Base-by-base conservation (phyloP, 2,888 invertebrate genomes). In the Erpobdella octoculata region DNA sequence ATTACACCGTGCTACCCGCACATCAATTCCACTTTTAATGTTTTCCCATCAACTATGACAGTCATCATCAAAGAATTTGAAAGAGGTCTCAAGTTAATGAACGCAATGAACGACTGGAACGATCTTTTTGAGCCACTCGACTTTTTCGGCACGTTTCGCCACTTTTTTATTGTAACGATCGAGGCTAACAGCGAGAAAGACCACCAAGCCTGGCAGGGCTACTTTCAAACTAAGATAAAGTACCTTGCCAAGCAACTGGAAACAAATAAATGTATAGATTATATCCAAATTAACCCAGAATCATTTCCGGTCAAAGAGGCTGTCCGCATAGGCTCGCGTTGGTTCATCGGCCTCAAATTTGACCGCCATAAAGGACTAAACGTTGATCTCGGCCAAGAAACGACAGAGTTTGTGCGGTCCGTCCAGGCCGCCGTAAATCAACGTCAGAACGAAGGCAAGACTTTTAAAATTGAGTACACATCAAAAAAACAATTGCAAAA, bases 1-100 rank as follows among this genome's bases (percentile, higher is more conserved):
- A 97, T 99, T 79, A 99, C 98, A 0, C 98, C 98, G 1, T 96
- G 96, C 0, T 99, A 96, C 86, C 98, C 98, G 0, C 96, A 98
- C 83, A 98, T 98, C 85, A 99, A 99, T 85, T 97, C 97, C 2
- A 98, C 97, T 4, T 97, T 94, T 85, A 97, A 98, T 81, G 97
- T 98, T 4, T 93, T 95, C 0, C 87, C 88, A 28, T 96, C 96
- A 3, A 96, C 96, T 0, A 86, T 92, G 77, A 89, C 91, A 15
- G 91, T 99, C 76, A 95, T 98, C 86, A 89, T 91, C 83, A 91
- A 92, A 77, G 93, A 94, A 82, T 92, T 97, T 78, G 89, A 91
- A 80, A 87, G 89, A 71, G 85, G 84, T 82, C 31, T 31, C 3
- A 70, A 79, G 36, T 74, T 79, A n/a, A 91, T 91, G 86, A 80